Base-by-base conservation (phyloP, 2,888 invertebrate genomes). In the Hypolimnas misippus region DNA sequence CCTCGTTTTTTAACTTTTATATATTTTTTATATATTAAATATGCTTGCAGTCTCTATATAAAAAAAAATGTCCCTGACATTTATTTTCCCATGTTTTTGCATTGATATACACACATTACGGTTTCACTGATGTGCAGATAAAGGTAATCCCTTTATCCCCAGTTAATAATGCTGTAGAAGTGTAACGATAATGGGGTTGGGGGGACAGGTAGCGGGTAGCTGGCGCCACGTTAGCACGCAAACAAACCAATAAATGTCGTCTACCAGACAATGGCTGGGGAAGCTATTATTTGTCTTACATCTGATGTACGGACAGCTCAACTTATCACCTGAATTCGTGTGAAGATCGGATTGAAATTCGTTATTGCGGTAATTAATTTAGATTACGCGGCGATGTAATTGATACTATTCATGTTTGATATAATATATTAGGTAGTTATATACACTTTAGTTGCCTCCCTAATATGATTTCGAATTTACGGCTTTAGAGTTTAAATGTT, bases 241-340 rank as follows among this genome's bases (percentile, higher is more conserved):
- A 87, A 88, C 86, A 88, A 78, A 86, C 83, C 86, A 82, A 88
- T 88, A 88, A 88, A 86, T 73, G 83, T 84, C 82, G 74, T 77
- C 77, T 75, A 75, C 69, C 79, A 83, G 84, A 82, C 81, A 81
- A 80, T 81, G n/a, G 3, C 75, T 73, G 77, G 79, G 81, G 77
- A 81, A 62, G 69, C 73, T 73, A 83, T 85, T 84, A 86, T 87
- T 85, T 87, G 84, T 85, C 76, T 85, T 81, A 76, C 78, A 75
- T 79, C 77, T 69, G 67, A 73, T 70, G 66, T 70, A 66, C 67
- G 53, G 66, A 46, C 61, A 49, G 19, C 49, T 49, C 14, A 49
- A 25, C 14, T 49, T 49, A 49, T 49, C 25, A 21, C 25, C 21
- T 49, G 25, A 5, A 25, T 49, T 54, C 29, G 62, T 51, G 49